A percentile compares a stretch with the other conserved stretches of the same genome.
Evolutionary conservation across 2,113 vertebrate species (phyloP).

Genomic region (Cranoglanis bouderius): DNA sequence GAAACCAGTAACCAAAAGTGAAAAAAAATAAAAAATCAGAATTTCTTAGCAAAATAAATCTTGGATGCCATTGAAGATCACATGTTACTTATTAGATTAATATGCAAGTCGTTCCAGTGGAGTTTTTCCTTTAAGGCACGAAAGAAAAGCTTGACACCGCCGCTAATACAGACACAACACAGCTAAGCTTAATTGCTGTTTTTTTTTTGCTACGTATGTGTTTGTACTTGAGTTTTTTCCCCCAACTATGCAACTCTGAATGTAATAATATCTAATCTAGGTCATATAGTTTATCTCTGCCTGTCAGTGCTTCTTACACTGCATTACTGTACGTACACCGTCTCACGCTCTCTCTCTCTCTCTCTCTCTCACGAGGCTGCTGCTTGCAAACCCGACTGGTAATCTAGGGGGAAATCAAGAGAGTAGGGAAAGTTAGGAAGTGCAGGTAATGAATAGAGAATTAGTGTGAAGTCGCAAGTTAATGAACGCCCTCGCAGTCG

Average conservation of each 20-base stretch:
- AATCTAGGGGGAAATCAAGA: constrained; percentile 59
- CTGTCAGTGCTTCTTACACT: constrained; percentile 51
- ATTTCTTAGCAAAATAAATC: not conserved
- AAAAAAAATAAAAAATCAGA: not conserved
- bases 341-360: constrained; percentile 16
- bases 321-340: constrained; percentile 47
- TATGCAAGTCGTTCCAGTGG: not conserved
- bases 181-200: constrained; percentile 58
- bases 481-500: constrained; percentile 51
- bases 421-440: constrained; percentile 47
- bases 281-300: constrained; percentile 55
- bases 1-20: not conserved
- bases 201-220: constrained; percentile 12
- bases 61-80: not conserved
- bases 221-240: constrained; percentile 36
- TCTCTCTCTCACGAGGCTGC: constrained; percentile 48
- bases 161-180: constrained; percentile 47
- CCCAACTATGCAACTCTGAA: constrained; percentile 55
- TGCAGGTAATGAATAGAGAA: constrained; percentile 57
- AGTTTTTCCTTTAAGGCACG: not conserved
- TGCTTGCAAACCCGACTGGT: constrained; percentile 52
- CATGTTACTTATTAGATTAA: not conserved
- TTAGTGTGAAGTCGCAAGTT: constrained; percentile 55
- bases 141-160: constrained; percentile 34
- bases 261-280: constrained; percentile 60